These are phyloP conservation scores for Caenorhabditis afra DNA, from an alignment of 2,888 invertebrate genomes.

Conservation along the genomic window DNA sequence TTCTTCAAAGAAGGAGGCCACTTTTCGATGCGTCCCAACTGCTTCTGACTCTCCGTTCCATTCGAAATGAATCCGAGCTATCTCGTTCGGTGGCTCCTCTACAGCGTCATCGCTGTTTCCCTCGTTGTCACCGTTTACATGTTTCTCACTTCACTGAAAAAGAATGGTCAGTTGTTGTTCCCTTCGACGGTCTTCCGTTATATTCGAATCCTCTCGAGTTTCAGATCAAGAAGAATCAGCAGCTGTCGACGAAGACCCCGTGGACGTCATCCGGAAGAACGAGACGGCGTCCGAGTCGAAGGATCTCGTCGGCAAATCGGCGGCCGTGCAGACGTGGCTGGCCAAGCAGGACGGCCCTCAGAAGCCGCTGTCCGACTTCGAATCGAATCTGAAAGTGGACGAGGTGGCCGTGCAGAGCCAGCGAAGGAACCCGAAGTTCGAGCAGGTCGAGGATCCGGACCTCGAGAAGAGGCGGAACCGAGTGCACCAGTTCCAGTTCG, in stretches of 20 bases:
- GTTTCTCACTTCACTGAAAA: slow-evolving; percentile 8
- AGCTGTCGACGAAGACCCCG: background rate
- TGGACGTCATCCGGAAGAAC: slow-evolving; percentile 23
- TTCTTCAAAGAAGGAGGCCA: background rate
- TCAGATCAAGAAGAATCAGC: slow-evolving; percentile 9
- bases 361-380: slow-evolving; percentile 31
- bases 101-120: slow-evolving; percentile 23
- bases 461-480: slow-evolving; percentile 28
- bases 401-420: slow-evolving; percentile 20
- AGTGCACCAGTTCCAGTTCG: slow-evolving; percentile 38
- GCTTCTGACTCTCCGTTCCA: background rate
- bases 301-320: slow-evolving; percentile 38
- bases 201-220: background rate
- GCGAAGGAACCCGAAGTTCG: slow-evolving; percentile 25
- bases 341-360: slow-evolving; percentile 16
- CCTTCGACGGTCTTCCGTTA: background rate
- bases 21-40: slow-evolving; percentile 9
- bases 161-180: slow-evolving; percentile 12
- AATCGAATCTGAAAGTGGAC: slow-evolving; percentile 31
- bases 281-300: slow-evolving; percentile 21
- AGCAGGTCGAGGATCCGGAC: slow-evolving; percentile 9
- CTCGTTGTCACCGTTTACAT: slow-evolving; percentile 9
- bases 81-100: slow-evolving; percentile 20
- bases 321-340: slow-evolving; percentile 35
- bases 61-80: slow-evolving; percentile 39